Conservation (phyloP, 2,113 vertebrate species). For the Melospiza georgiana region DNA sequence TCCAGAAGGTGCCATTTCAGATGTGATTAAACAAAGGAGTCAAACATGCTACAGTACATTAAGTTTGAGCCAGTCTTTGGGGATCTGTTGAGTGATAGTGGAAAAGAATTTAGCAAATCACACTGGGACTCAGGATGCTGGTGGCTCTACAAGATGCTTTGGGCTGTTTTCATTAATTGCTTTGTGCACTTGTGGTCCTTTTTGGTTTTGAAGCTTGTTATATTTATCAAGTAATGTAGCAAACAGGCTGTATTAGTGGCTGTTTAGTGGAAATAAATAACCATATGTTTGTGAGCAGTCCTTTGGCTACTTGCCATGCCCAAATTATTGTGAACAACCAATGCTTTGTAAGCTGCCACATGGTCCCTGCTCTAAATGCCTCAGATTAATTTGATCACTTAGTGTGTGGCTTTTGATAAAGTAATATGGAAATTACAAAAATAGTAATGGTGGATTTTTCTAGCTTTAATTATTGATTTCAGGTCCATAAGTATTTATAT, state of each 20-base stretch:
- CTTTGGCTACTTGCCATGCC: constrained; percentile 21
- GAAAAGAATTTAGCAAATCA: neutral
- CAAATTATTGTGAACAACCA: constrained; percentile 37
- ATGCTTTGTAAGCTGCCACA: neutral
- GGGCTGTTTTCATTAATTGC: neutral
- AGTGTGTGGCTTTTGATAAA: neutral
- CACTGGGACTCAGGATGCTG: neutral
- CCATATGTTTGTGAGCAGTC: constrained; percentile 50
- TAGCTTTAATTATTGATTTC: neutral
- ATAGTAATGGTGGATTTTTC: neutral
- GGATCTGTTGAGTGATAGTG: constrained; percentile 13
- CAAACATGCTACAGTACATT: constrained; percentile 44
- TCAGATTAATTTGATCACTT: constrained; percentile 6
- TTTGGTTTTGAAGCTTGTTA: neutral
- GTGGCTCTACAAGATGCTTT: neutral
- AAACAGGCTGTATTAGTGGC: constrained; percentile 34
- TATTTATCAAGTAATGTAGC: constrained; percentile 1
- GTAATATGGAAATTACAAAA: neutral
- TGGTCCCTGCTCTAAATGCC: neutral
- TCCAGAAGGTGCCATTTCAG: constrained; percentile 39
- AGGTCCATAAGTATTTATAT: neutral
- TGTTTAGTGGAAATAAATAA: constrained; percentile 48
- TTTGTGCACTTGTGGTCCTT: constrained; percentile 11
- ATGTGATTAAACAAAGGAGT: constrained; percentile 62
- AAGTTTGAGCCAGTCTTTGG: constrained; percentile 22